phyloP scores from a whole-genome alignment of 2,797 vertebrate species.

The Tenualosa ilisha region DNA sequence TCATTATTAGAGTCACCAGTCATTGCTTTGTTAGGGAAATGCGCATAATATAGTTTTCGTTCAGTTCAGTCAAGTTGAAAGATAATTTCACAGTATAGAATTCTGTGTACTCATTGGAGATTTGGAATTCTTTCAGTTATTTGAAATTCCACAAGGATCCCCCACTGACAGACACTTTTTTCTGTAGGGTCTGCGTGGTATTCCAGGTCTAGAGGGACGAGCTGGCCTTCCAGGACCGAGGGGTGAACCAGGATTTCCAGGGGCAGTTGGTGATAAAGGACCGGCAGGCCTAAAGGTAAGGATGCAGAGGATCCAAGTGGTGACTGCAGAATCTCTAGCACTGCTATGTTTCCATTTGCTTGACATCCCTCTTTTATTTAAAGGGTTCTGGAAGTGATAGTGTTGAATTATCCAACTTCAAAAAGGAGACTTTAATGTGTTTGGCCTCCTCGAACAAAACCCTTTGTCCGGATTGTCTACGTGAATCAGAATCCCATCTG shows the following conservation, averaged over 20 bases:
- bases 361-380: constrained; percentile 16
- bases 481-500: neutral
- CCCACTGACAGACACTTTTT: neutral
- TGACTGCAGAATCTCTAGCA: neutral
- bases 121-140: no score
- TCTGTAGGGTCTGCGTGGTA: constrained; percentile 81
- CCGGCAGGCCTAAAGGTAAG: constrained; percentile 83
- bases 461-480: constrained; percentile 2
- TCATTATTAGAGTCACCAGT: neutral
- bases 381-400: neutral
- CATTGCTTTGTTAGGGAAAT: neutral
- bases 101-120: no score
- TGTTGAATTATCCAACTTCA: neutral
- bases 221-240: constrained; percentile 81
- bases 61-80: no score
- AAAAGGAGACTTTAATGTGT: constrained; percentile 8
- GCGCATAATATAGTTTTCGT: no score
- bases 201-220: constrained; percentile 75
- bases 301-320: neutral
- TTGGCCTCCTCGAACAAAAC: neutral
- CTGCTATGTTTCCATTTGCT: neutral
- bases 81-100: no score
- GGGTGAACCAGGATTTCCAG: constrained; percentile 82
- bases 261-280: constrained; percentile 82
- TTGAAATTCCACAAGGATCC: neutral